Evolutionary conservation across 1,140 invertebrate species (phyloP), one percentile per base, ranked within the genome.

Genomic region (Stegodyphus dumicola): DNA sequence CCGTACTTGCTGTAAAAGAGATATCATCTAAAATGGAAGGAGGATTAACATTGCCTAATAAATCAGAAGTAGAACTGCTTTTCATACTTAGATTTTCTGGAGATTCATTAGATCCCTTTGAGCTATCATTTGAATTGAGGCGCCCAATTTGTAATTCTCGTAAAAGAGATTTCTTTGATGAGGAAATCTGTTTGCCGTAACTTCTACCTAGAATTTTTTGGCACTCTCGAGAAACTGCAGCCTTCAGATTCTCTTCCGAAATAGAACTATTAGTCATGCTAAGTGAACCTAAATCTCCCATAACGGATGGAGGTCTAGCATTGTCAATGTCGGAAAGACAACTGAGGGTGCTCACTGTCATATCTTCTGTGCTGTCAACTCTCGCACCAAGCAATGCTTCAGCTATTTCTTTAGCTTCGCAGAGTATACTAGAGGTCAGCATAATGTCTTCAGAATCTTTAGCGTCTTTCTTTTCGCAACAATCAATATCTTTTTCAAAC

Each of bases 1-100:
- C 85, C 89, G n/a, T 88, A 86, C 76, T 90, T 87, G 88, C 89
- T 33, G 88, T 89, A 75, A 88, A 85, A 48, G 88, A 88, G 90
- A 92, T 11, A 91, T 92, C 84, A 51, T 89, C 89, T 89, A 91
- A 90, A 56, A 94, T 92, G 1, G 95, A 96, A 0, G 95, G 95
- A 1, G 95, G 95, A 87, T 94, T 93, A 1, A 95, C 92, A 69
- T 93, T 92, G 67, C 96, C 95, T 64, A 96, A 69, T 65, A 96
- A 89, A 87, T 94, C 93, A 9, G 89, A 90, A 65, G 93, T 92
- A 75, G 91, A 92, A 77, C 91, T 93, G 33, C 92, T 92, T 87
- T 91, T 92, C 74, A 89, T 77, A 51, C 92, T 92, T 6, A 93
- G 88, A 89, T 93, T 93, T 87, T 94, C 93, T 0, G 93, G 11